Base-by-base conservation (phyloP, 2,113 vertebrate genomes). In the Nanorana parkeri region DNA sequence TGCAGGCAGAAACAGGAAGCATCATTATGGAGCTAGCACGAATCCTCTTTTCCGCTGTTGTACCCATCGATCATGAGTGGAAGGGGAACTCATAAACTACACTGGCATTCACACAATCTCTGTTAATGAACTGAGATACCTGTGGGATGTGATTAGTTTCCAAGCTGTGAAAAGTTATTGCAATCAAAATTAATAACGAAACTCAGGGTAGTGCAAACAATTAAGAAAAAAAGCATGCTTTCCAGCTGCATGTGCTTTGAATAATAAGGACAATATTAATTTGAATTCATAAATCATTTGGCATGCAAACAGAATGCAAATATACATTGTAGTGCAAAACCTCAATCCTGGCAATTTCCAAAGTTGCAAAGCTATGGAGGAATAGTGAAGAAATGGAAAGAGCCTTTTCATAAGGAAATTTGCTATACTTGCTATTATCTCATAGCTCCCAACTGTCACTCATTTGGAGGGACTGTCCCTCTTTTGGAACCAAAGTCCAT, bases 1-100 rank as follows among this genome's bases (percentile, higher is more conserved):
- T 86, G 41, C 26, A 84, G 84, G 80, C 13, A 90, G 85, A 17
- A 64, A 68, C 19, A 58, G 64, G 71, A 61, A 29, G 24, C 20
- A 71, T 21, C 77, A 67, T 75, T 75, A 67, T 21, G 55, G 17
- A 81, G 47, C 17, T 36, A 66, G 51, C 29, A 64, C n/a, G 24
- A 51, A 2, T 23, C 24, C 20, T 20, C 36, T 56, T 80, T 7
- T 55, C 1, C 15, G 41, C 5, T 55, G 28, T 26, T 67, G 15
- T 71, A 29, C 68, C 7, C 69, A 55, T 66, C 69, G 17, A 75
- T 65, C 72, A 75, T 54, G 47, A 65, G 24, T 54, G 36, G 47
- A 65, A 16, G 17, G 61, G n/a, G 51, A 17, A 41, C 69, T 66
- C 51, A 64, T 36, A 55, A 60, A 75, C 55, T 66, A 55, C 56